Base-by-base conservation (phyloP, 2,113 vertebrate species). In the Anthoscopus minutus region DNA sequence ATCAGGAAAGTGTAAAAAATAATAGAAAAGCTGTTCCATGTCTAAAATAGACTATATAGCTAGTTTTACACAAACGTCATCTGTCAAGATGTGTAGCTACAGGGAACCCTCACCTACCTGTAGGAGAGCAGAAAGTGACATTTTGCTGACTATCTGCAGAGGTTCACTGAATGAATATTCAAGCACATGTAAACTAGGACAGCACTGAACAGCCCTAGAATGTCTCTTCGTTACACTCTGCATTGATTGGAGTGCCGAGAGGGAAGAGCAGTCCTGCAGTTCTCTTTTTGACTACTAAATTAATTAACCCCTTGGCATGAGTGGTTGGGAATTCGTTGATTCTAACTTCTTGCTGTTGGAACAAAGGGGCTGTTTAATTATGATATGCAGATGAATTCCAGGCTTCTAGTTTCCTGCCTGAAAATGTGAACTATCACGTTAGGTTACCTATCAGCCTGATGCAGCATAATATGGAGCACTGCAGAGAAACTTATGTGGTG, bases 251-350 rank as follows among this genome's bases (percentile, higher is more conserved):
- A 91, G 65, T 88, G 51, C 60, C 0, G 3, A 86, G 65, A 88
- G 76, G 74, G 50, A 72, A 87, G 45, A 60, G 25, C 27, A 1
- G 79, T 88, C 79, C 69, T 93, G 71, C 78, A 91, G 87, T 56
- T 90, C 89, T 91, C 86, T 82, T 93, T 95, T 84, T 94, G 84
- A 93, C 93, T 95, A 94, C 71, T 70, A 90, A 92, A 69, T 96
- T 96, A 97, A 97, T 97, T 97, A 97, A 95, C 94, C 96, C 94
- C 88, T 95, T 94, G 94, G 86, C 93, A 91, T 42, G 71, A 93
- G 81, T 47, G 9, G 73, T 31, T 90, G 94, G 90, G 94, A 91
- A 96, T 96, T 89, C 7, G 0, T n/a, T 92, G 76, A 88, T 95
- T 91, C 78, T 51, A 72, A 85, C 60, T 91, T 69, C 80, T 89